A percentile compares a stretch with the other conserved stretches of the same genome.
These are phyloP conservation scores for Lydus trimaculatus DNA, from an alignment of 2,888 invertebrate species.

Conservation along the genomic window DNA sequence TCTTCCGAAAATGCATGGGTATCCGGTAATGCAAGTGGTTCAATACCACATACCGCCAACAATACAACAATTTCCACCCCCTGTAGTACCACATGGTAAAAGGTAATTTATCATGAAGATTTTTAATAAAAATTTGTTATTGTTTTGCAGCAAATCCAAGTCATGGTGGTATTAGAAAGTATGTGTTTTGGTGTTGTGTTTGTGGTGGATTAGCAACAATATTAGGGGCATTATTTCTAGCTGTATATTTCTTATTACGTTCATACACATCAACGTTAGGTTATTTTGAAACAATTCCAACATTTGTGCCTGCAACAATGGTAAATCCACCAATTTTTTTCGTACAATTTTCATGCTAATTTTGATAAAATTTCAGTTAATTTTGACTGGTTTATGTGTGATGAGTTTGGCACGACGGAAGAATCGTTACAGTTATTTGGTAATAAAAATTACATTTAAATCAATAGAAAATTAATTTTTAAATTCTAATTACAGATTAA, in stretches of 20 bases:
- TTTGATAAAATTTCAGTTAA: slow-evolving; percentile 68
- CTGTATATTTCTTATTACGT: slow-evolving; percentile 80
- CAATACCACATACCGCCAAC: slow-evolving; percentile 69
- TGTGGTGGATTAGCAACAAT: slow-evolving; percentile 81
- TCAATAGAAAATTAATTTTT: neutral
- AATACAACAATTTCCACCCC: slow-evolving; percentile 54
- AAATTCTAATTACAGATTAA: slow-evolving; percentile 72
- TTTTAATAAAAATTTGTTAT: slow-evolving; percentile 3
- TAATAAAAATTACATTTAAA: slow-evolving; percentile 61
- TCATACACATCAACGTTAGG: slow-evolving; percentile 79
- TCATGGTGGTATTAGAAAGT: slow-evolving; percentile 71
- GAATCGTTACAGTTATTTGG: slow-evolving; percentile 88
- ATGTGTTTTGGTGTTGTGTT: slow-evolving; percentile 83
- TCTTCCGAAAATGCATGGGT: slow-evolving; percentile 65
- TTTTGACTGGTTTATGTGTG: slow-evolving; percentile 85
- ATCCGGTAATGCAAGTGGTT: slow-evolving; percentile 72
- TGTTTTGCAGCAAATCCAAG: slow-evolving; percentile 58
- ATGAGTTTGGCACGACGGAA: slow-evolving; percentile 84
- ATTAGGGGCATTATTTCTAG: slow-evolving; percentile 78
- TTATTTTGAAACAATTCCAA: slow-evolving; percentile 92
- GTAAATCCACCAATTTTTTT: slow-evolving; percentile 59
- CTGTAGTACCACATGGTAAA: slow-evolving; percentile 50
- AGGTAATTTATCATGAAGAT: neutral
- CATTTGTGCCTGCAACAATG: slow-evolving; percentile 91
- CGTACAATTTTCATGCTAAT: neutral